Base-by-base conservation (phyloP, 2,888 invertebrate species). In the Cheilosia scutellata region DNA sequence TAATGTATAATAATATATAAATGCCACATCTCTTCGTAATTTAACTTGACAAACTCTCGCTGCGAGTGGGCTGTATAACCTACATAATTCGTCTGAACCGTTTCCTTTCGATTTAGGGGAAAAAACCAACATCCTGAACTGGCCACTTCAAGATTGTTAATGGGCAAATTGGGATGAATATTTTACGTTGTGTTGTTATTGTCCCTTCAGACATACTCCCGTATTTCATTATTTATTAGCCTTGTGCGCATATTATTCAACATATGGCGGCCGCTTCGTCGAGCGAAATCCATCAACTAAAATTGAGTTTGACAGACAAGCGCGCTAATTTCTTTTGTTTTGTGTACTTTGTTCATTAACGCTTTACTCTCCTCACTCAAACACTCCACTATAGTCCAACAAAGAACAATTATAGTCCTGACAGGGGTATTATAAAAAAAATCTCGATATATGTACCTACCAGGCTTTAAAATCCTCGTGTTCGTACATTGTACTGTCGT, bases 261-360 rank as follows among this genome's bases (percentile, higher is more conserved):
- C 86, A 86, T 86, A 76, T 86, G 71, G 75, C 49, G 37, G 60
- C 53, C 29, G 20, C 40, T 42, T 63, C 58, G 55, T 33, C 31
- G 65, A 33, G 31, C 55, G 25, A 71, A 82, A 76, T 82, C 47
- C 72, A 86, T 86, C 86, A 82, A 82, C 82, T 60, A 63, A 87
- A 88, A 88, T 88, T 88, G 87, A 88, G 87, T 88, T 88, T 88
- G 88, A 88, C 88, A 88, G 88, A 88, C 88, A 88, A 88, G 88
- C 88, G 88, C 88, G 88, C 88, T 88, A 88, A 88, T 88, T 88
- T 88, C 87, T 87, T 82, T 86, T 86, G 86, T 86, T 82, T 84
- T 49, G 33, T 20, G 27, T 27, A 47, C 82, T 86, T 86, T 86
- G 82, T 86, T 76, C 86, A 76, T 82, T 82, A 82, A 82, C 82